Base-by-base conservation (phyloP, 2,113 vertebrate genomes). In the Proterorhinus semilunaris region DNA sequence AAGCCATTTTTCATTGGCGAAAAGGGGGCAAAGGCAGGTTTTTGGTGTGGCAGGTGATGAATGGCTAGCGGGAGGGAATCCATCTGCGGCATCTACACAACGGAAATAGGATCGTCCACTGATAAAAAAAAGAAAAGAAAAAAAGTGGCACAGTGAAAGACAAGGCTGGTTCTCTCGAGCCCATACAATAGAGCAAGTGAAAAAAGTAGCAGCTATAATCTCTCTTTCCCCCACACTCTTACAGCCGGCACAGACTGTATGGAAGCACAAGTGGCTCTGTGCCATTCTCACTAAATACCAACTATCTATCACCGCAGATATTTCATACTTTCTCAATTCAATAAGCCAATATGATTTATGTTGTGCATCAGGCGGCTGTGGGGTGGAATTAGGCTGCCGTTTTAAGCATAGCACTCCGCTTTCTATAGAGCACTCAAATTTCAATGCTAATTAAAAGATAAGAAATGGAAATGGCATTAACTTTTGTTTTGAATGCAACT, bases 71-170 rank as follows among this genome's bases (percentile, higher is more conserved):
- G 83, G 87, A 84, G 78, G 74, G 72, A 88, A 91, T 93, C 87
- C 87, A 90, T 91, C 90, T 89, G 82, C 86, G 80, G 85, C 82
- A 90, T 90, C 90, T 87, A 90, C 86, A 90, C 78, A 77, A 83
- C 62, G 80, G 88, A 89, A 91, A 91, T 89, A 79, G 84, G 84
- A 87, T 89, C 58, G 68, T 85, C 72, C 62, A 71, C 72, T 76
- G 81, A 84, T 87, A 73, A 81, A 75, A 83, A 36, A 36, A 3
- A 36, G 4, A 36, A 36, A 36, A 36, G 4, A 36, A 36, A 36
- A 36, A 70, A 85, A 82, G 84, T 81, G 75, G 79, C 76, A 79
- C 53, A 59, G 44, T 44, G 55, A 75, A 51, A 70, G 64, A 76
- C 62, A 16, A 71, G 52, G 52, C 69, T 79, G 77, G 83, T 85